Evolutionary conservation across 2,797 vertebrate genomes (phyloP).

Genomic region (Aeoliscus strigatus): DNA sequence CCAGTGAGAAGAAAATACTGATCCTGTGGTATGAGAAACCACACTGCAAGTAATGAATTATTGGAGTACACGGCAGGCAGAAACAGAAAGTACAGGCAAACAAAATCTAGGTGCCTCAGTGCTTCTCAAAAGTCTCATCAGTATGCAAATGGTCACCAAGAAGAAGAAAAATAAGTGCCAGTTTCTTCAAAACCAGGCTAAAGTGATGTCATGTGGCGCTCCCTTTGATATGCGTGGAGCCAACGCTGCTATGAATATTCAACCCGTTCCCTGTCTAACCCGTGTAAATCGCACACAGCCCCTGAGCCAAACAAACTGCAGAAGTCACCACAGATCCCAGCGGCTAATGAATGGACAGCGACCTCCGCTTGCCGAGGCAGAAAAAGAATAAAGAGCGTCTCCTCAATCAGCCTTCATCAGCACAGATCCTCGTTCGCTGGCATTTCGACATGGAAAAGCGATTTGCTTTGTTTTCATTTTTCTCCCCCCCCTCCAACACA

Average conservation of each 20-base stretch:
- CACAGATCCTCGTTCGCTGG: conserved; percentile 18
- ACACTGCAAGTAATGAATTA: no score
- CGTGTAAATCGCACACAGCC: conserved; percentile 53
- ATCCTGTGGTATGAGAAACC: no score
- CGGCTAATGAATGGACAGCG: conserved; percentile 38
- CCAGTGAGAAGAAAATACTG: no score
- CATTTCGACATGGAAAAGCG: conserved; percentile 37
- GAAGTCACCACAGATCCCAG: conserved; percentile 49
- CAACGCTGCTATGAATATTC: conserved; percentile 62
- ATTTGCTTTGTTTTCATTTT: conserved; percentile 33
- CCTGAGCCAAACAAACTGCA: conserved; percentile 44
- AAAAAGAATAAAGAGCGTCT: conserved; percentile 15
- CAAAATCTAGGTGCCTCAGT: no score
- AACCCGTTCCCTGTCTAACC: conserved; percentile 35
- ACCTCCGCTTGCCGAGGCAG: conserved; percentile 19
- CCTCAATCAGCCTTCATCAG: conserved; percentile 33
- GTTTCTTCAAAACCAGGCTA: conserved; percentile 20
- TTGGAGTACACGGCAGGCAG: no score
- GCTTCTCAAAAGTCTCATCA: no score
- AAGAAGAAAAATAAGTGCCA: conserved; percentile 8
- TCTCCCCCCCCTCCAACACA: conserved; percentile 9
- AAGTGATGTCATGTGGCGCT: conserved; percentile 51
- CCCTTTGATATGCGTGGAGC: conserved; percentile 35
- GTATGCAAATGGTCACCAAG: no score
- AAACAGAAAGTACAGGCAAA: no score